Conservation (phyloP, 1,140 invertebrate species). For the Nasonia longicornis region DNA sequence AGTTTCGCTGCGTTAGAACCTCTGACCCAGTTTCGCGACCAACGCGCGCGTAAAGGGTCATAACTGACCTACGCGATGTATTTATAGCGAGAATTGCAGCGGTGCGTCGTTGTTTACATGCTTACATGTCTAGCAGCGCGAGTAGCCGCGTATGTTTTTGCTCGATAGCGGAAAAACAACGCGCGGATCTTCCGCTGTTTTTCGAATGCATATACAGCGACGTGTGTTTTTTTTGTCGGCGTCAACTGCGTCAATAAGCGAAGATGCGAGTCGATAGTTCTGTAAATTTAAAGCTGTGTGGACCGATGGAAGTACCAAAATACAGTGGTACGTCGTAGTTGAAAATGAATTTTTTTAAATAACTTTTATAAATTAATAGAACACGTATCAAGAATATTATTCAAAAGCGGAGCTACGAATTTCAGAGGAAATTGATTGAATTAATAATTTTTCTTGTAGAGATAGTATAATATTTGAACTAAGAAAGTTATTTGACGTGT, state of each 20-base stretch:
- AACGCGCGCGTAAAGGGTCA: neutral
- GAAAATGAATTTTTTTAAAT: no score
- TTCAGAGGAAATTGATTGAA: no score
- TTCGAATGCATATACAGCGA: neutral
- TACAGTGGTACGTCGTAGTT: no score
- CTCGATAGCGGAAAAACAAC: neutral
- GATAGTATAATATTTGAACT: no score
- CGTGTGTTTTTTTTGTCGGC: neutral
- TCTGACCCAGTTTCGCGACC: slow-evolving; percentile 23
- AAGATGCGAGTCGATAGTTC: neutral
- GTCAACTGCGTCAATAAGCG: neutral
- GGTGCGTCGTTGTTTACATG: slow-evolving; percentile 4
- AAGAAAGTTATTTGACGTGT: no score
- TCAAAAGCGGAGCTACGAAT: no score
- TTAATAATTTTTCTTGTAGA: no score
- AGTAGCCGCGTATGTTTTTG: neutral
- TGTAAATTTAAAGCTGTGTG: no score
- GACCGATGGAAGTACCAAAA: no score
- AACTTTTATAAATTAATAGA: no score
- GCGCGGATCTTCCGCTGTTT: neutral
- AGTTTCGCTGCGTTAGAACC: neutral
- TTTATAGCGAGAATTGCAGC: slow-evolving; percentile 30
- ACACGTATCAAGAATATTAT: no score
- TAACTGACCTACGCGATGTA: slow-evolving; percentile 21
- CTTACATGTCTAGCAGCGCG: neutral